Evolutionary conservation across 2,797 vertebrate species (phyloP), one percentile per base, ranked within the genome.

Genomic region (Antrozous pallidus): DNA sequence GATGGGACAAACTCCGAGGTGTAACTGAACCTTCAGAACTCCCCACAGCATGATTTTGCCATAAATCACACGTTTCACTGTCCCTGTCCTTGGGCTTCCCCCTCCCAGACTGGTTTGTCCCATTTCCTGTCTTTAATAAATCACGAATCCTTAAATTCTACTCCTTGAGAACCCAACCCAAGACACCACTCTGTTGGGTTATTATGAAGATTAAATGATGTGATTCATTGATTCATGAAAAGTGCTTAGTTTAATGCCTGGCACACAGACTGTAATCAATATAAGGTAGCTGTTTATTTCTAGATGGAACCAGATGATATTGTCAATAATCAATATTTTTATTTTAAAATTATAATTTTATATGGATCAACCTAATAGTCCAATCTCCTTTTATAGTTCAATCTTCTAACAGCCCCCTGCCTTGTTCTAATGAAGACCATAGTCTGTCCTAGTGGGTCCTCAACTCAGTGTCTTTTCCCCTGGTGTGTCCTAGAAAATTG

Each of bases 241-340:
- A 51, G 77, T n/a, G 47, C 45, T 77, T 79, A 42, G 56, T 40
- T 56, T 31, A 26, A 26, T 16, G 71, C 40, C 26, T 65, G 87
- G 67, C 69, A 51, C 33, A 36, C 5, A 31, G 58, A 49, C 42
- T 65, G 26, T 26, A 2, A 85, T 77, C 74, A n/a, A 31, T 78
- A 69, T 31, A 63, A 63, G 47, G 63, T 10, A 49, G 45, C 22
- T 91, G 26, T 77, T 94, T 42, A 82, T 45, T 93, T 96, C 91
- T 93, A 92, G 42, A 75, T 36, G 20, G 74, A 90, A 77, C 26
- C 31, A 58, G 18, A 83, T 74, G 75, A 93, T 88, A 88, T 80
- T 71, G 74, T 38, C 91, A 89, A n/a, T 69, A 77, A 86, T 22
- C 47, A 82, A 78, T 45, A 82, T 51, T 88, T 92, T 81, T 84